Conservation (phyloP, 1,140 invertebrate species). For the Drosophila lini region DNA sequence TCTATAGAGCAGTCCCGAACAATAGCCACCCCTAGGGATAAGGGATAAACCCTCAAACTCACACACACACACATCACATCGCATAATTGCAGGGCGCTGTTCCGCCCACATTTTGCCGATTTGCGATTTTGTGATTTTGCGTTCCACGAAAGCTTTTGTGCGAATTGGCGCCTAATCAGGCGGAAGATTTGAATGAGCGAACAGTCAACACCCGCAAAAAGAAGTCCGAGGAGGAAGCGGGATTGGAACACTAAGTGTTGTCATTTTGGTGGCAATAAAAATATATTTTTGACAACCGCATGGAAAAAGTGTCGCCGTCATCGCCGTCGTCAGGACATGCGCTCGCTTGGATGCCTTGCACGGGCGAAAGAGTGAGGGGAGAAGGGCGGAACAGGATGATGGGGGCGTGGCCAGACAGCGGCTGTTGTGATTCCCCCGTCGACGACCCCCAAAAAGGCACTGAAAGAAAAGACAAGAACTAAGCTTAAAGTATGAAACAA, state of each 20-base stretch:
- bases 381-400: slow-evolving; percentile 17
- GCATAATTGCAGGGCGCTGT: slow-evolving; percentile 66
- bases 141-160: slow-evolving; percentile 54
- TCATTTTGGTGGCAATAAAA: slow-evolving; percentile 83
- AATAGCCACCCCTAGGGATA: slow-evolving; percentile 47
- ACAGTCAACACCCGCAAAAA: slow-evolving; percentile 60
- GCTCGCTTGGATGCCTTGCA: slow-evolving; percentile 32
- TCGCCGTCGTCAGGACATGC: slow-evolving; percentile 59
- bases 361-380: not conserved
- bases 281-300: slow-evolving; percentile 81
- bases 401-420: slow-evolving; percentile 67
- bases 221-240: not conserved
- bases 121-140: slow-evolving; percentile 16
- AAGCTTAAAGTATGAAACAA: too few species aligned
- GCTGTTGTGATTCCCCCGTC: slow-evolving; percentile 71
- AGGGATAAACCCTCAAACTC: slow-evolving; percentile 1
- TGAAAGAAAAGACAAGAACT: not conserved
- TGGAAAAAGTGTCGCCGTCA: slow-evolving; percentile 55
- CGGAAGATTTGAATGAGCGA: slow-evolving; percentile 83
- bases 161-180: slow-evolving; percentile 83
- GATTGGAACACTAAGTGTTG: slow-evolving; percentile 61
- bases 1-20: not conserved
- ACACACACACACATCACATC: slow-evolving; percentile 49
- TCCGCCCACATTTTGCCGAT: slow-evolving; percentile 61
- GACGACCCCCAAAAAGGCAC: slow-evolving; percentile 11